A percentile compares a stretch with the other conserved stretches of the same genome.
Conservation (phyloP, 1,140 invertebrate species). For the Anoplophora glabripennis region DNA sequence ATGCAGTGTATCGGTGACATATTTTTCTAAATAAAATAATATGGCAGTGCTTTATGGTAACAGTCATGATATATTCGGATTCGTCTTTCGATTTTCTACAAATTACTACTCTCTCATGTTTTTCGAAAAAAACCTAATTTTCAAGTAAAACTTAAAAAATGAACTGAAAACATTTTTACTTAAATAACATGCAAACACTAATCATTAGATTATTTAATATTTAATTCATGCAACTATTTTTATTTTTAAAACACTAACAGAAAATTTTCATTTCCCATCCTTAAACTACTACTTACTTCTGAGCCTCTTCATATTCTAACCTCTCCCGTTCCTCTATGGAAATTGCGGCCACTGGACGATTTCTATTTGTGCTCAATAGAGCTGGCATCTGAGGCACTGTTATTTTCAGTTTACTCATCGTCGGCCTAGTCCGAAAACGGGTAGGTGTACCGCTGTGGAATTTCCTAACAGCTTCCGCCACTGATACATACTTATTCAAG, state of each 20-base stretch:
- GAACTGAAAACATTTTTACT: too few species aligned
- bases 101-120: too few species aligned
- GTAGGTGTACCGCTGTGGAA: constrained; percentile 51
- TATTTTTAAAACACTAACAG: too few species aligned
- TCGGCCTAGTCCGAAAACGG: constrained; percentile 46
- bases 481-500: constrained; percentile 42
- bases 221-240: constrained; percentile 2
- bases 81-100: too few species aligned
- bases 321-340: constrained; percentile 46
- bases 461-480: constrained; percentile 50
- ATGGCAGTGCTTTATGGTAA: too few species aligned
- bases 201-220: neutral
- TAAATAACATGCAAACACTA: too few species aligned
- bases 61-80: neutral
- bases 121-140: too few species aligned
- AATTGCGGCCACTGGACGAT: constrained; percentile 32
- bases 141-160: too few species aligned
- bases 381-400: constrained; percentile 51
- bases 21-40: too few species aligned
- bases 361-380: constrained; percentile 47
- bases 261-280: neutral
- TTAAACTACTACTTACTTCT: constrained; percentile 27
- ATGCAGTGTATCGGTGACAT: neutral
- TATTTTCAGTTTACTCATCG: constrained; percentile 30
- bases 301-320: constrained; percentile 44